phyloP scores from a whole-genome alignment of 2,888 invertebrate species.

The Rhorus exstirpatorius region DNA sequence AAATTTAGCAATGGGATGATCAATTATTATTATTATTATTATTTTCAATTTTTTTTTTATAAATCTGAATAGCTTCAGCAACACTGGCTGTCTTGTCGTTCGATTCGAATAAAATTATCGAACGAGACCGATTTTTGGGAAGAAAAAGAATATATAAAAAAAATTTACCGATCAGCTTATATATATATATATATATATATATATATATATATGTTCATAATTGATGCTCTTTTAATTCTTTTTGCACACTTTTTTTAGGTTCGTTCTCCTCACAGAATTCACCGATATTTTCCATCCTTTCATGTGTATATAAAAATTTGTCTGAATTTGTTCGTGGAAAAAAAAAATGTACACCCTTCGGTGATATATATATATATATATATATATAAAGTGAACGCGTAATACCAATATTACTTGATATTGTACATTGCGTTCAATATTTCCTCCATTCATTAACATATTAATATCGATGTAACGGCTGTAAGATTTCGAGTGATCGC shows the following conservation, averaged over 20 bases:
- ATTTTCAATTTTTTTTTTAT: constrained; percentile 29
- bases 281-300: constrained; percentile 55
- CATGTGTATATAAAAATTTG: constrained; percentile 69
- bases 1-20: too few relatives aligned
- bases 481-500: constrained; percentile 75
- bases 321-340: constrained; percentile 63
- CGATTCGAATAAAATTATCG: constrained; percentile 14
- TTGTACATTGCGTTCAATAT: constrained; percentile 81
- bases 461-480: constrained; percentile 80
- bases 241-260: constrained; percentile 51
- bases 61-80: constrained; percentile 20
- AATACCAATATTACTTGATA: constrained; percentile 79
- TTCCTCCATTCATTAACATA: constrained; percentile 74
- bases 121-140: constrained; percentile 20
- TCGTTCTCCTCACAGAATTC: constrained; percentile 57
- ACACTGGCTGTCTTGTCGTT: constrained; percentile 12
- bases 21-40: constrained; percentile 1
- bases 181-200: too few relatives aligned
- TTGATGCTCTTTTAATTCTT: constrained; percentile 59
- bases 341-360: constrained; percentile 36
- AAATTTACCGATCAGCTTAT: constrained; percentile 51
- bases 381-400: constrained; percentile 78
- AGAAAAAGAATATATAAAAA: constrained; percentile 28
- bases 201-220: too few relatives aligned
- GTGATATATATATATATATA: constrained; percentile 40